Evolutionary conservation across 2,888 invertebrate species (phyloP).

Genomic region (Mimas tiliae): DNA sequence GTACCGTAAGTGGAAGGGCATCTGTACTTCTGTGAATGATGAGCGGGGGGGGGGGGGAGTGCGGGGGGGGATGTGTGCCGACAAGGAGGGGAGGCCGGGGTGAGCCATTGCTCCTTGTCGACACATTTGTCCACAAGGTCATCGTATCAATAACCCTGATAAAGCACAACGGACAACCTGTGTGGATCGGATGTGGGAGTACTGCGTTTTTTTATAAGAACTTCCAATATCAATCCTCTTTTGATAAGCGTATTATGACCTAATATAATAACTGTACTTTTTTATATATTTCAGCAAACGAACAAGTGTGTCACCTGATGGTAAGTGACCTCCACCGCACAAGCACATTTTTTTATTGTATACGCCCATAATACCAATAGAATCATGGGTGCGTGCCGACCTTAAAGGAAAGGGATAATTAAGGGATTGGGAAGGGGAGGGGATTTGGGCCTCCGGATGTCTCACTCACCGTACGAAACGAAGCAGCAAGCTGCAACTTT

Average conservation of each 20-base stretch:
- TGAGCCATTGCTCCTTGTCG: conserved; percentile 1
- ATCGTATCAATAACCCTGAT: conserved; percentile 20
- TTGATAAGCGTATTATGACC: neutral
- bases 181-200: conserved; percentile 8
- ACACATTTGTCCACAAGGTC: conserved; percentile 11
- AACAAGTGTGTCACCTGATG: too few relatives aligned
- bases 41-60: neutral
- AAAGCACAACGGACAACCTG: conserved; percentile 20
- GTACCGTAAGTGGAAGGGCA: conserved; percentile 27
- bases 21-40: conserved; percentile 25
- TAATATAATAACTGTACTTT: too few relatives aligned
- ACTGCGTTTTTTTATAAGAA: neutral
- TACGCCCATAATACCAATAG: too few relatives aligned
- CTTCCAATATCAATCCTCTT: neutral
- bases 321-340: too few relatives aligned
- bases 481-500: too few relatives aligned
- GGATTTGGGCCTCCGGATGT: too few relatives aligned
- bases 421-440: too few relatives aligned
- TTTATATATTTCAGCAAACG: too few relatives aligned
- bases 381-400: too few relatives aligned
- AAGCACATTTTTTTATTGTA: too few relatives aligned
- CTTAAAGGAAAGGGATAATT: too few relatives aligned
- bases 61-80: neutral
- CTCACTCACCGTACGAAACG: too few relatives aligned
- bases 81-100: neutral